Conservation (phyloP, 1,140 invertebrate species). For the Meloidogyne exigua region DNA sequence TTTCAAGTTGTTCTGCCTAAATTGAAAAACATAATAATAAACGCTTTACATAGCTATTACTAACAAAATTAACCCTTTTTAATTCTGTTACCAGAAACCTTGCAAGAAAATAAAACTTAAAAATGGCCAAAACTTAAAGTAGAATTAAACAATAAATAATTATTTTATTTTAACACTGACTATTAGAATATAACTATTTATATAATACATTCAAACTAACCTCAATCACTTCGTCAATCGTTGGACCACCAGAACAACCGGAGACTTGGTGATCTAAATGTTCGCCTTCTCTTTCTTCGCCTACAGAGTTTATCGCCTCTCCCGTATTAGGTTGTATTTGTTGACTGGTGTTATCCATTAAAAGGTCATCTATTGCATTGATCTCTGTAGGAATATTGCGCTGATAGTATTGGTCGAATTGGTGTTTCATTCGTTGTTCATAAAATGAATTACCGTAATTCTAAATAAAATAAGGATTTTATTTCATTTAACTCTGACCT, state of each 20-base stretch:
- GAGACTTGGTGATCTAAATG: background rate
- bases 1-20: too few species aligned
- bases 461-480: background rate
- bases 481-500: too few species aligned
- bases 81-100: too few species aligned
- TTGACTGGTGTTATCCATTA: background rate
- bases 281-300: background rate
- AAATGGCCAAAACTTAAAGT: too few species aligned
- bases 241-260: constrained; percentile 39
- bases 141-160: too few species aligned
- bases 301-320: background rate
- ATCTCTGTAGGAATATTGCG: background rate
- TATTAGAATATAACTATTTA: too few species aligned
- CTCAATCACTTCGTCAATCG: constrained; percentile 60
- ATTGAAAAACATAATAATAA: too few species aligned
- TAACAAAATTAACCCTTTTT: too few species aligned
- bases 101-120: too few species aligned
- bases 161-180: too few species aligned
- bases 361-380: background rate
- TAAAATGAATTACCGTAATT: background rate
- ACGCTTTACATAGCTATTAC: too few species aligned
- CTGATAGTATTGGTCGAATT: background rate
- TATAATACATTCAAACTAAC: constrained; percentile 24
- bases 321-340: constrained; percentile 18
- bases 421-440: background rate